phyloP scores from a whole-genome alignment of 2,113 vertebrate species.

The Brachypodius melanocephalos region DNA sequence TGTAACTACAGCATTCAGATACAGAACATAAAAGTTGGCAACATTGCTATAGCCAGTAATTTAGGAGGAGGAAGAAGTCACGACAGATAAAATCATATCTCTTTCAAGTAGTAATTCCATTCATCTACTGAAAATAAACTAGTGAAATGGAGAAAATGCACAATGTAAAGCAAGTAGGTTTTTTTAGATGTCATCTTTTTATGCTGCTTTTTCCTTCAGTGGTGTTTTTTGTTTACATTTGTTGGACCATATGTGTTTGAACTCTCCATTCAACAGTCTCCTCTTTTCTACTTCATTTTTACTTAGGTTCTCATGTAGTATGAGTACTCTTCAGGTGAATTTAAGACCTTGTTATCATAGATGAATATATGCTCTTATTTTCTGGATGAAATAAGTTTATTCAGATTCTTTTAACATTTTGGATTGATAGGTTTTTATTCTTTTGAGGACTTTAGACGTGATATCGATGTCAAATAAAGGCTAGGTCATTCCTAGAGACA shows the following conservation, averaged over 20 bases:
- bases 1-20: not conserved
- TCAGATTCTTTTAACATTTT: not conserved
- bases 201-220: not conserved
- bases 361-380: not conserved
- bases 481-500: not conserved
- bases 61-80: not conserved
- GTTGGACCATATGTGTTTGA: not conserved
- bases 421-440: not conserved
- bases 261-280: not conserved
- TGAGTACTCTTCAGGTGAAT: not conserved
- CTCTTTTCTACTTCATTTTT: not conserved
- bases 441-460: not conserved
- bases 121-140: not conserved
- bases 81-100: not conserved
- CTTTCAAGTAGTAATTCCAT: not conserved
- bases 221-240: not conserved
- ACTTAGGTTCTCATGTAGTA: not conserved
- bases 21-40: not conserved
- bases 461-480: not conserved
- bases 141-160: not conserved
- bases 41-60: not conserved
- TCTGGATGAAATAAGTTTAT: not conserved
- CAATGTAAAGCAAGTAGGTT: not conserved
- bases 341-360: not conserved
- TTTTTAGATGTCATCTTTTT: not conserved